These are phyloP conservation scores for Chauna torquata DNA, from an alignment of 2,113 vertebrate species.

Conservation along the genomic window DNA sequence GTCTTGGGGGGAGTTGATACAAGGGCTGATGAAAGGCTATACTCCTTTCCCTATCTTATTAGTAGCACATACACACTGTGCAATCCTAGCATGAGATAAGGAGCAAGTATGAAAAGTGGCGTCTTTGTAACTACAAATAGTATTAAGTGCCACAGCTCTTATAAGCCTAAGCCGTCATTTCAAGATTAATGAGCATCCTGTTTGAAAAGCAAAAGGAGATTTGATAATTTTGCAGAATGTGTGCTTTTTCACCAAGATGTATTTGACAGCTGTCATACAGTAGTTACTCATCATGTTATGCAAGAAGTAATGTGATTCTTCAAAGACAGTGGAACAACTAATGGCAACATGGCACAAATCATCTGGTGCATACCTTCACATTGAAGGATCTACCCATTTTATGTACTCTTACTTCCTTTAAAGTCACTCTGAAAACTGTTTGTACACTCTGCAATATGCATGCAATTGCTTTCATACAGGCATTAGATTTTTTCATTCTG, in stretches of 20 bases:
- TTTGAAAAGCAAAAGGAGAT: not conserved
- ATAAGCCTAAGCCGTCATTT: not conserved
- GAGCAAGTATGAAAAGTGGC: not conserved
- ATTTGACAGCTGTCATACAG: not conserved
- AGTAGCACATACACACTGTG: not conserved
- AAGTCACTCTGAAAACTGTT: not conserved
- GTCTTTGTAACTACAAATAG: not conserved
- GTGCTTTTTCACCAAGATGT: not conserved
- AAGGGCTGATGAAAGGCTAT: not conserved
- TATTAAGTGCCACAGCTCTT: not conserved
- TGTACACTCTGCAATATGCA: not conserved
- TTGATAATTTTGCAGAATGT: not conserved
- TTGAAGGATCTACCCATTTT: not conserved
- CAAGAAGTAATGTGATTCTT: not conserved
- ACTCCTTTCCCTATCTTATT: not conserved
- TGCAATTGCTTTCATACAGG: not conserved
- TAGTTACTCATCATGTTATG: not conserved
- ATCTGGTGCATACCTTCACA: not conserved
- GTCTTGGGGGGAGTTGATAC: not conserved
- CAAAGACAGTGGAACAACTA: not conserved
- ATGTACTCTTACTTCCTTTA: not conserved
- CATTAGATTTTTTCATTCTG: not conserved
- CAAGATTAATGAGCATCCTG: not conserved
- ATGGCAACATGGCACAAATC: not conserved
- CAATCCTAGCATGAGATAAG: not conserved